Evolutionary conservation across 2,888 invertebrate genomes (phyloP), one percentile per base, ranked within the genome.

Genomic region (Disparrhopalites patrizii): DNA sequence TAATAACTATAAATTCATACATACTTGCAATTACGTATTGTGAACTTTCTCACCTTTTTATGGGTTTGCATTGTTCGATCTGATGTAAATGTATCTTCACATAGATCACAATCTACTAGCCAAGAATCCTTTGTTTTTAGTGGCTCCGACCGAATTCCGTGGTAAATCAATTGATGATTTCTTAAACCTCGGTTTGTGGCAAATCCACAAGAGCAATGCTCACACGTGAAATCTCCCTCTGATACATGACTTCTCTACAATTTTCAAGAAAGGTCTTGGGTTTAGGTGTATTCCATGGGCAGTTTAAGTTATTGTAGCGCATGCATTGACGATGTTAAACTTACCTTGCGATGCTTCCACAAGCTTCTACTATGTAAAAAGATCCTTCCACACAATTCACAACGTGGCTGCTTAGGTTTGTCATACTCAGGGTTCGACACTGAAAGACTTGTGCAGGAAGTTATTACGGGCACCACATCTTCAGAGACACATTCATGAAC

Each of bases 331-430:
- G 20, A 27, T 54, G 7, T 18, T 18, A 47, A 28, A 30, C 28
- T 18, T 56, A 63, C 63, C 63, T 65, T 57, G 36, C 65, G 20
- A 31, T 65, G 65, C 20, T 57, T 25, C 65, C 65, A 65, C 20
- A 65, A 58, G 30, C 65, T 65, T 38, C 65, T n/a, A 23, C 58
- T 47, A 20, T 58, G 65, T 18, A 50, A 28, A 20, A 65, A 65
- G 2, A 65, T 38, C 18, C 65, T 47, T 13, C 58, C 58, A 51
- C 65, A 65, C 10, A 65, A 18, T 36, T 65, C 65, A 58, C 65
- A 65, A 13, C 36, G n/a, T 1, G 65, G 65, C n/a, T 57, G 52
- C 20, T 51, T 50, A 1, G 65, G 65, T 57, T 65, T 65, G 15
- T 50, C 65, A 36, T 65, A 65, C 1, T 52, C 61, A 51, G 50